These are phyloP conservation scores for Drosophila histrio DNA, from an alignment of 2,888 invertebrate species.

Conservation along the genomic window DNA sequence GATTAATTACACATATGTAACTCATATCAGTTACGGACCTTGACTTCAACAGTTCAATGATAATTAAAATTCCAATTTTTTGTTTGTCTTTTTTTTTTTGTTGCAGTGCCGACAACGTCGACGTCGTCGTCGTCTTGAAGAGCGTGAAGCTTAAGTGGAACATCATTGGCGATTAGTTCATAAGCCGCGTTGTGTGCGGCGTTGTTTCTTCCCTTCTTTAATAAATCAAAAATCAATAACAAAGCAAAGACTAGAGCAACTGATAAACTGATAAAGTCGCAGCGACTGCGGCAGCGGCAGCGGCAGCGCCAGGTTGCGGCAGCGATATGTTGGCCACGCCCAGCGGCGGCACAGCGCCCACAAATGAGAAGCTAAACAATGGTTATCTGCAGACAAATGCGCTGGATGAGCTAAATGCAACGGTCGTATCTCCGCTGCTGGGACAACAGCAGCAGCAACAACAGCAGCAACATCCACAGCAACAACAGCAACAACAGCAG, in stretches of 20 bases:
- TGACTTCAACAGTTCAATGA: no score
- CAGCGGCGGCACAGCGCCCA: constrained; percentile 36
- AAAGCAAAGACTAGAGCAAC: neutral
- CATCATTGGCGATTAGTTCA: constrained; percentile 21
- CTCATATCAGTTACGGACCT: no score
- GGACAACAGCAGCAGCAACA: constrained; percentile 41
- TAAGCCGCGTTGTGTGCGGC: constrained; percentile 12
- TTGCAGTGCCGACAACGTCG: constrained; percentile 47
- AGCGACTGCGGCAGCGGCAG: constrained; percentile 20
- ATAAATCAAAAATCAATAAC: constrained; percentile 40
- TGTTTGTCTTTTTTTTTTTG: neutral
- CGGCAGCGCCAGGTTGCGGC: constrained; percentile 14
- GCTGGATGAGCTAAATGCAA: constrained; percentile 60
- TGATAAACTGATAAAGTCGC: constrained; percentile 6
- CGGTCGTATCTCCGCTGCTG: constrained; percentile 72
- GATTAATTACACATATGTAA: no score
- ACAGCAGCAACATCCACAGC: constrained; percentile 17
- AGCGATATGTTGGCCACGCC: constrained; percentile 62
- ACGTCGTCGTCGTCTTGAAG: constrained; percentile 26
- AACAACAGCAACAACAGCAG: constrained; percentile 60
- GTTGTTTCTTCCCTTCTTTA: neutral
- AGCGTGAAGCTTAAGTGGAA: constrained; percentile 13
- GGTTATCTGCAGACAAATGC: constrained; percentile 80
- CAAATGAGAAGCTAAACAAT: constrained; percentile 81
- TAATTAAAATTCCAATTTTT: no score